phyloP scores from a whole-genome alignment of 2,888 invertebrate genomes.

The Neocrepidodera transversa region DNA sequence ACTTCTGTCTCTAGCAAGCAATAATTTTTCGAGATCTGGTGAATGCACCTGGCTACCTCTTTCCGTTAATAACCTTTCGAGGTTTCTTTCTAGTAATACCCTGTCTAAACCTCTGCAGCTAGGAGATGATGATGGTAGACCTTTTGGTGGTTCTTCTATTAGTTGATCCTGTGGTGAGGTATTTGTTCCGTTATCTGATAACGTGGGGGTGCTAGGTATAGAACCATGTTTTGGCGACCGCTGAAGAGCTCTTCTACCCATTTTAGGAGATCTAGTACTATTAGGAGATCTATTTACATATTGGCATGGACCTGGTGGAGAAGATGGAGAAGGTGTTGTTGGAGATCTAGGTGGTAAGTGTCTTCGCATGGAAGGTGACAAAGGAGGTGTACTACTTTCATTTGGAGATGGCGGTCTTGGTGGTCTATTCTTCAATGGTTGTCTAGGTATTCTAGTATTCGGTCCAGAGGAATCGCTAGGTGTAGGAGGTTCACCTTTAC shows the following conservation, averaged over 20 bases:
- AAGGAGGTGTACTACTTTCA: conserved; percentile 61
- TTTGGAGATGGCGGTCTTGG: conserved; percentile 65
- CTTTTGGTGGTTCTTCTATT: conserved; percentile 44
- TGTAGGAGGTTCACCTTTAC: conserved; percentile 88
- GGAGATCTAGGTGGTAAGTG: conserved; percentile 64
- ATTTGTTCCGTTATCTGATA: conserved; percentile 50
- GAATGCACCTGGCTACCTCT: conserved; percentile 53
- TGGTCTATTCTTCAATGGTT: conserved; percentile 60
- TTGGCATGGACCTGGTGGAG: conserved; percentile 50
- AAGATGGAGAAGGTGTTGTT: conserved; percentile 68
- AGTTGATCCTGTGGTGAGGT: conserved; percentile 28
- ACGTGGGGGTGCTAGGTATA: conserved; percentile 57
- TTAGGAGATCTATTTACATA: conserved; percentile 58
- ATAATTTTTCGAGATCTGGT: conserved; percentile 61
- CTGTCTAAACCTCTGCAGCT: conserved; percentile 69
- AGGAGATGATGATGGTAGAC: conserved; percentile 41
- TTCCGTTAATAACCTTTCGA: conserved; percentile 68
- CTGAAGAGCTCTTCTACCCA: conserved; percentile 63
- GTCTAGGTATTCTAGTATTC: conserved; percentile 61
- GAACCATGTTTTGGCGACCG: conserved; percentile 61
- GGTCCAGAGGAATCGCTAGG: conserved; percentile 85
- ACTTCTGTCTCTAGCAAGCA: conserved; percentile 66
- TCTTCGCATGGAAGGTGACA: conserved; percentile 61
- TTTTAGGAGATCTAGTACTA: conserved; percentile 65
- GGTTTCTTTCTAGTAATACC: conserved; percentile 72